Percentiles rank a stretch among this genome's conserved stretches.
Evolutionary conservation across 2,113 vertebrate genomes (phyloP).

Genomic region (Apteryx owenii): DNA sequence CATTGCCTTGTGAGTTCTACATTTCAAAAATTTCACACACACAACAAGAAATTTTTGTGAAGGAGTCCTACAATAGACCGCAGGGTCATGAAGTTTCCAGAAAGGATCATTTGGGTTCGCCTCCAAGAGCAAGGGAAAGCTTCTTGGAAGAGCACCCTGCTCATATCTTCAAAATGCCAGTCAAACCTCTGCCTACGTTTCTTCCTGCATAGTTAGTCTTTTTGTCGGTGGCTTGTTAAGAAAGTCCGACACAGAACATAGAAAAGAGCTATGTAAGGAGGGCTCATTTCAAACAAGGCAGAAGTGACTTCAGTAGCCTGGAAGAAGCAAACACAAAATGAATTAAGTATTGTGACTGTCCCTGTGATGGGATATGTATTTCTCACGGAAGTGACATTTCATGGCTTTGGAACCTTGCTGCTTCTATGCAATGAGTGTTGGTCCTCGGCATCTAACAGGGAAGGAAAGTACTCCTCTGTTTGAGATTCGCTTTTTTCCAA

Average conservation of each 20-base stretch:
- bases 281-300: neutral
- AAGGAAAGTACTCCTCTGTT: neutral
- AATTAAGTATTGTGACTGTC: neutral
- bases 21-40: neutral
- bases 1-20: neutral
- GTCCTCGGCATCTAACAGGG: neutral
- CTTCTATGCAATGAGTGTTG: neutral
- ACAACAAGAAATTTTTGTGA: rapidly evolving
- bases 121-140: neutral
- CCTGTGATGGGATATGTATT: neutral
- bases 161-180: neutral
- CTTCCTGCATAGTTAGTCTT: neutral
- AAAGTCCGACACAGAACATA: neutral
- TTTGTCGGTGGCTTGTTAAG: neutral
- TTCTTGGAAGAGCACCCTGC: neutral
- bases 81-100: neutral
- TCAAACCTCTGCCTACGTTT: neutral
- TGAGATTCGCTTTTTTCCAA: neutral
- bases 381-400: neutral
- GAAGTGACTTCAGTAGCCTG: neutral
- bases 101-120: neutral
- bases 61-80: rapidly evolving
- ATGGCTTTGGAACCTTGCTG: neutral
- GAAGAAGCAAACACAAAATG: neutral
- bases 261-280: neutral